A percentile compares a stretch with the other conserved stretches of the same genome.
Evolutionary conservation across 2,113 vertebrate species (phyloP).

Genomic region (Plotosus lineatus): DNA sequence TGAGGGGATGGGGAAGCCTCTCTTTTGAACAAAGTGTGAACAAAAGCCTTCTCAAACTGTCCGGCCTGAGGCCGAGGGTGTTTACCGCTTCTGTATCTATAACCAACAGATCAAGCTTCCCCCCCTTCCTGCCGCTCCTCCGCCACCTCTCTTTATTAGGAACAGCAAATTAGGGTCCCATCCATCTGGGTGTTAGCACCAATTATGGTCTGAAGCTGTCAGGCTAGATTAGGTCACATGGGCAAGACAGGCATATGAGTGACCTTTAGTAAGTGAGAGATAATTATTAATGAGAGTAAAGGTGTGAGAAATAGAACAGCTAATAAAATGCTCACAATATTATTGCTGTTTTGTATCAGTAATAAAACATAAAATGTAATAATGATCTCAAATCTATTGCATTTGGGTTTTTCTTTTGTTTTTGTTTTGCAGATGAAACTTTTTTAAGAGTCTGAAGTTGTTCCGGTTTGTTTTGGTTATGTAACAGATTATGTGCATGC

Average conservation of each 20-base stretch:
- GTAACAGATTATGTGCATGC: not conserved
- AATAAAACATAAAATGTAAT: not conserved
- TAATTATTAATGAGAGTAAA: constrained; percentile 21
- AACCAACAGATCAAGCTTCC: constrained; percentile 71
- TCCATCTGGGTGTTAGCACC: constrained; percentile 82
- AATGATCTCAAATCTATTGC: not conserved
- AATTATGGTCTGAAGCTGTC: constrained; percentile 80
- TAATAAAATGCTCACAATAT: not conserved
- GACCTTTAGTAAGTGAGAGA: constrained; percentile 59
- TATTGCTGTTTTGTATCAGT: not conserved
- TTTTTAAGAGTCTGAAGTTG: not conserved
- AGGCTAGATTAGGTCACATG: constrained; percentile 73
- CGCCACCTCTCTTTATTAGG: constrained; percentile 73
- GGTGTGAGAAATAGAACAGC: constrained; percentile 8
- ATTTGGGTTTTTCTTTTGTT: too few species aligned
- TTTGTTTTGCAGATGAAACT: not conserved
- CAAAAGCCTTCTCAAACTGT: constrained; percentile 74
- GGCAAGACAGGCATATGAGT: constrained; percentile 69
- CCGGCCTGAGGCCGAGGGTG: constrained; percentile 59
- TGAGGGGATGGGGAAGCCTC: constrained; percentile 36
- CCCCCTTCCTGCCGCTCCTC: constrained; percentile 55
- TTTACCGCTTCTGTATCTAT: constrained; percentile 76
- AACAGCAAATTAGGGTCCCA: constrained; percentile 75
- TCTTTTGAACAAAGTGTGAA: constrained; percentile 76
- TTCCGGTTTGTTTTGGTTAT: not conserved